phyloP scores from a whole-genome alignment of 2,797 vertebrate species.

The Chaenodraco wilsoni region DNA sequence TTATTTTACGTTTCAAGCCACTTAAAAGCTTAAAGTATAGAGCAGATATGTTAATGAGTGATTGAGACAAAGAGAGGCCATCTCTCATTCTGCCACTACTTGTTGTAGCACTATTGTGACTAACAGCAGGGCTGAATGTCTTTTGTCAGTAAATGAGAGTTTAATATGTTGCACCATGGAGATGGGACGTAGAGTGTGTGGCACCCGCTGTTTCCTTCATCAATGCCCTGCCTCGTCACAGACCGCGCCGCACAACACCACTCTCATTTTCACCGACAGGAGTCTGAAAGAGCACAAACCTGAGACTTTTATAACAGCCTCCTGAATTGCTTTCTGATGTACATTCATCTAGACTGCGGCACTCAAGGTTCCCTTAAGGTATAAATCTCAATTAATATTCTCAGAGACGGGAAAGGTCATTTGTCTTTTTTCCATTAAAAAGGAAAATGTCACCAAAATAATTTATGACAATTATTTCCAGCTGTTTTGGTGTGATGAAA shows the following conservation, averaged over 20 bases:
- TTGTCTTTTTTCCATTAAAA: conserved; percentile 61
- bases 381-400: conserved; percentile 60
- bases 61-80: conserved; percentile 67
- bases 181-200: conserved; percentile 77
- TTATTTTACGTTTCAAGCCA: conserved; percentile 15
- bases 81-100: conserved; percentile 73
- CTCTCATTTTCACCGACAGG: conserved; percentile 59
- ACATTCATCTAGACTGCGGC: conserved; percentile 45
- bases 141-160: conserved; percentile 85
- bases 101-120: conserved; percentile 72
- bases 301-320: conserved; percentile 38
- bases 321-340: conserved; percentile 37
- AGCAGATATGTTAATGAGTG: conserved; percentile 54
- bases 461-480: conserved; percentile 33
- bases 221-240: conserved; percentile 74
- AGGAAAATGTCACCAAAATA: conserved; percentile 35
- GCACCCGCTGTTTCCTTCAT: conserved; percentile 77
- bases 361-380: conserved; percentile 45
- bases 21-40: conserved; percentile 29
- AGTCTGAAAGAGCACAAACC: conserved; percentile 60
- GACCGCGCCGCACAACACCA: conserved; percentile 66
- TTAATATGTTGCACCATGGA: conserved; percentile 84
- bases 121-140: conserved; percentile 79
- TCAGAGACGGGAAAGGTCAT: conserved; percentile 33
- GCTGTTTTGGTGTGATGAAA: conserved; percentile 36